phyloP scores from a whole-genome alignment of 1,140 invertebrate species.

The Drosophila oshimai region DNA sequence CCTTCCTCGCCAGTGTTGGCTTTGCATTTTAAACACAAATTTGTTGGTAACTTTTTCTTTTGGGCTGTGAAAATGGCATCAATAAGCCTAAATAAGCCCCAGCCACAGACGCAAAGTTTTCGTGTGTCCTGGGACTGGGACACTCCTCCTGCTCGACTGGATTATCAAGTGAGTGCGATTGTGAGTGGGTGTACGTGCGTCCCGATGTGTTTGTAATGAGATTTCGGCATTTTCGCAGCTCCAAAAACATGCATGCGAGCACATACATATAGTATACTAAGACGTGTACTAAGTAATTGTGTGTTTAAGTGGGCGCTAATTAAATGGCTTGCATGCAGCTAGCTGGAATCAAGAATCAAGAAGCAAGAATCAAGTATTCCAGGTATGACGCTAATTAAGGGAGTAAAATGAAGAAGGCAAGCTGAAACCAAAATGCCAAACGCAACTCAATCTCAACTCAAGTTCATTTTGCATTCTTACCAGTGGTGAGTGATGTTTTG shows the following conservation, averaged over 20 bases:
- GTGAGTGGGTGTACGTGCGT: constrained; percentile 2
- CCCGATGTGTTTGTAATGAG: constrained; percentile 36
- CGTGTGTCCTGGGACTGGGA: constrained; percentile 48
- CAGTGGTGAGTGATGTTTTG: constrained; percentile 56
- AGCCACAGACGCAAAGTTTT: constrained; percentile 44
- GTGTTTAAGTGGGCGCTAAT: constrained; percentile 52
- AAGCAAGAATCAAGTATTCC: constrained; percentile 32
- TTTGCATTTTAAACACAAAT: background rate
- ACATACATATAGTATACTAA: background rate
- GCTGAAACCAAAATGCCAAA: constrained; percentile 41
- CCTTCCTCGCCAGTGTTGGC: constrained; percentile 13
- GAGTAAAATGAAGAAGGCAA: constrained; percentile 1
- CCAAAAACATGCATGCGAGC: constrained; percentile 20
- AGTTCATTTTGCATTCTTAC: constrained; percentile 77
- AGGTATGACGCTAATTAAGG: constrained; percentile 5
- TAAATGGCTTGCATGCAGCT: constrained; percentile 59
- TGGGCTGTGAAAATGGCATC: constrained; percentile 59
- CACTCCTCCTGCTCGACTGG: constrained; percentile 27
- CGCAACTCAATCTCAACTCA: constrained; percentile 45
- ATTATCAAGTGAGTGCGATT: constrained; percentile 33
- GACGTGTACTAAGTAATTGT: constrained; percentile 31
- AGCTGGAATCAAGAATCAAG: constrained; percentile 37
- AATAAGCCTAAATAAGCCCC: constrained; percentile 71
- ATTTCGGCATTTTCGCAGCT: constrained; percentile 23
- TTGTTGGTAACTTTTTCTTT: constrained; percentile 5